Base-by-base conservation (phyloP, 2,113 vertebrate species). In the Actenoides hombroni region DNA sequence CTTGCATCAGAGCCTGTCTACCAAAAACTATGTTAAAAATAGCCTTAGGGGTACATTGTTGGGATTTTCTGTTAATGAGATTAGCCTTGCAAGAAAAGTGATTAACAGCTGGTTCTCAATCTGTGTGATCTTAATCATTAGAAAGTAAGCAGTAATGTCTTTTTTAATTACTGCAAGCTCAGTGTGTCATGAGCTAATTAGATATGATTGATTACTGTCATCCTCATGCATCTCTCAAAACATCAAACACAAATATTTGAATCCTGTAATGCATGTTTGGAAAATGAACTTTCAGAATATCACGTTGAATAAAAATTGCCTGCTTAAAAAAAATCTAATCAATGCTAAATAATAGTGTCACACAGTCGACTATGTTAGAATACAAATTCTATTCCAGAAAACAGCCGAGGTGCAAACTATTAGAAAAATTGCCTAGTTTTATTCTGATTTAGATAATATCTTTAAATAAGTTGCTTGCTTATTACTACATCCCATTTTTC, bases 201-300 rank as follows among this genome's bases (percentile, higher is more conserved):
- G 61, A 75, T 86, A 92, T 96, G 95, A 97, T 93, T 90, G 93
- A 97, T 96, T 96, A 92, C 86, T 97, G 92, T 92, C 96, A 95
- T 90, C 74, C 57, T 87, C 54, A 80, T 86, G 49, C 31, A 78
- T 61, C 73, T 91, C 92, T 96, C 69, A 92, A 92, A 94, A 93
- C 51, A 94, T 80, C 60, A 95, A 64, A 95, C 40, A 51, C 40
- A 97, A 97, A 95, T 84, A 89, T 90, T 53, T 92, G 60, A 86
- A 82, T 85, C 70, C 35, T n/a, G 21, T 31, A 88, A 80, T 2
- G 13, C 23, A 60, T 24, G 31, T 79, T 92, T 83, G 39, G 59
- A 79, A 89, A 91, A 91, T 33, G 26, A 94, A 87, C 79, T 94
- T 94, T 74, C 74, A 80, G 81, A 82, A 89, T 73, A 25, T 39